Base-by-base conservation (phyloP, 2,888 invertebrate genomes). In the Lithosia quadra region DNA sequence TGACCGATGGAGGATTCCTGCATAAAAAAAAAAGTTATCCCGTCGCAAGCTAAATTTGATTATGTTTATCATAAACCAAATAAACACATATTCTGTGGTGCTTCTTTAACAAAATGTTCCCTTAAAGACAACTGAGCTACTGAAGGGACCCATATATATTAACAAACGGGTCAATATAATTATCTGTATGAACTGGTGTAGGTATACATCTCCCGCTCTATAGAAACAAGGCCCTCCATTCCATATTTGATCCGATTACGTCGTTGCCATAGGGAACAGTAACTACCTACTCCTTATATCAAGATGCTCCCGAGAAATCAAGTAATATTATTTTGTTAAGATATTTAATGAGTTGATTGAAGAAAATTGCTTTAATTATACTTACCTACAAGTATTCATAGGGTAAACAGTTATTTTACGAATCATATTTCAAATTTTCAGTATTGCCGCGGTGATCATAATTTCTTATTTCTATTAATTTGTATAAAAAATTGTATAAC, bases 221-320 rank as follows among this genome's bases (percentile, higher is more conserved):
- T 18, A 18, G 18, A 1, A 43, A 43, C 18, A 15, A 10, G 1
- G 8, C 18, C 57, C 61, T 56, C 43, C 61, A 36, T 69, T 57
- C 34, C 18, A 22, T 34, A 61, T 36, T 34, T 49, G 36, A 65
- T 69, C 69, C 56, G 56, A 65, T 69, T 65, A 58, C 36, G 18
- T 28, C 36, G 18, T 28, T 36, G 15, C 22, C 58, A 21, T 56
- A 10, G 1, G 10, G 49, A 53, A 4, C 7, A n/a, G n/a, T n/a
- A n/a, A n/a, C n/a, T 28, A 28, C 15, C 43, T 49, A 43, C 39
- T 65, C 57, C 36, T 11, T 0, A 1, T 53, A 33, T 13, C 22
- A 56, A 62, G n/a, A 11, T n/a, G 2, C 39, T 28, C 61, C 28
- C 21, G 39, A 61, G 24, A 21, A 55, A n/a, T 7, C 13, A 11